Base-by-base conservation (phyloP, 1,140 invertebrate species). In the Antheraea pernyi region DNA sequence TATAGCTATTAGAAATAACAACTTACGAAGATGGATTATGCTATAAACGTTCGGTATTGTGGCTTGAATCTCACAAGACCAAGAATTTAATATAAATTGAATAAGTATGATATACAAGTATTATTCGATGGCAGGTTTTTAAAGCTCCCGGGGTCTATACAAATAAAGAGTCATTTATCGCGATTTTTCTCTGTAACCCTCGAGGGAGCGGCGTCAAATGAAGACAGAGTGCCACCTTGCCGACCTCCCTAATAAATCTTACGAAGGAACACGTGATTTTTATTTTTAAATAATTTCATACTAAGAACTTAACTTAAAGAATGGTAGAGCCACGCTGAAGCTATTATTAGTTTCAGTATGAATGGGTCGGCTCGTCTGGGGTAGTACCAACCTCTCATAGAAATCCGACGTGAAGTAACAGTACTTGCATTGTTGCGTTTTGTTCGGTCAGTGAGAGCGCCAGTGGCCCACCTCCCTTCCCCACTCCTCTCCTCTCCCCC, bases 111-210 rank as follows among this genome's bases (percentile, higher is more conserved):
- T 9, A 42, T 42, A 13, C 46, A 53, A 13, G 46, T 53, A 13
- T 53, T 42, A 42, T 11, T 9, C 11, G 39, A 42, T 42, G 39
- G 39, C 39, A 42, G 39, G 37, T 42, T 42, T 42, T 53, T 53
- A 13, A 53, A 53, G 46, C 19, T 61, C 4, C 30, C 3, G 76
- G 84, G 84, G 84, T 85, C 79, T 83, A 80, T 84, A 85, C 81
- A 85, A 85, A 85, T 85, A 84, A 53, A 53, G 80, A 79, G 78
- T 75, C 79, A 84, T 84, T 80, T 80, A 83, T 84, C 75, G 76
- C 71, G 67, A 74, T 78, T 77, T 61, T 64, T 65, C 63, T 19
- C 48, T 59, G n/a, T 19, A 59, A 65, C 71, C 70, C 64, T 67
- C 73, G 81, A 75, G 81, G 22, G 22, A 30, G 22, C 22, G 78